Percentiles rank a stretch among this genome's conserved stretches.
These are phyloP conservation scores for Delphinapterus leucas DNA, from an alignment of 2,113 vertebrate genomes.

Conservation along the genomic window DNA sequence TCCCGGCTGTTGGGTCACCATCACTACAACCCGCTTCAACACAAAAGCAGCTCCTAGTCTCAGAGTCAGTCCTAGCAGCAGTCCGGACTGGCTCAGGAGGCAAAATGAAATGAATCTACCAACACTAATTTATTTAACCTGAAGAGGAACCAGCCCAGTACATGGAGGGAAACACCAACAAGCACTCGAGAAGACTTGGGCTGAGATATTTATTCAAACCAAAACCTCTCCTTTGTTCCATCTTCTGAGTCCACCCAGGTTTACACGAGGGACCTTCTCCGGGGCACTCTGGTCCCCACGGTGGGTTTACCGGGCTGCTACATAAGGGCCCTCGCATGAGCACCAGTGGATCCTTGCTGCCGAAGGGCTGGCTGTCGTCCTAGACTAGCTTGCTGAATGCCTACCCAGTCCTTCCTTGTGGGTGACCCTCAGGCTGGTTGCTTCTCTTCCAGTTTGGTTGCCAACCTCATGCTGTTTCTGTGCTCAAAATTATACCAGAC, in stretches of 20 bases:
- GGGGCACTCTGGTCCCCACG: neutral
- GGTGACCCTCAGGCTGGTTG: neutral
- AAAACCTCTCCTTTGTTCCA: neutral
- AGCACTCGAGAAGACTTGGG: neutral
- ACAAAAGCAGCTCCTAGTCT: neutral
- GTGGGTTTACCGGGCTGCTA: neutral
- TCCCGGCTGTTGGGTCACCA: neutral
- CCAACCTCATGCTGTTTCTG: neutral
- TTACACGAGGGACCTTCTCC: neutral
- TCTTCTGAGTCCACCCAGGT: neutral
- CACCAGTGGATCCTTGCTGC: rapidly evolving
- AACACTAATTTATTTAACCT: neutral
- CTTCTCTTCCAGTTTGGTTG: neutral
- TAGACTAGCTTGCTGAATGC: neutral
- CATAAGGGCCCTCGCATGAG: rapidly evolving
- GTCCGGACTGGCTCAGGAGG: neutral
- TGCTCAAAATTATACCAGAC: neutral
- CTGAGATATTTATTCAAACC: neutral
- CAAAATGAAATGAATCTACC: neutral
- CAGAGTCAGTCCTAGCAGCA: neutral
- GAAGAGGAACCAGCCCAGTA: neutral
- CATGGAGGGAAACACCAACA: neutral
- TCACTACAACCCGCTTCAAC: neutral
- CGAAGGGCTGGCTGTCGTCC: neutral
- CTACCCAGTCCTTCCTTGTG: neutral